A percentile compares a stretch with the other conserved stretches of the same genome.
Conservation (phyloP, 2,888 invertebrate genomes). For the Ormyrus pomaceus region DNA sequence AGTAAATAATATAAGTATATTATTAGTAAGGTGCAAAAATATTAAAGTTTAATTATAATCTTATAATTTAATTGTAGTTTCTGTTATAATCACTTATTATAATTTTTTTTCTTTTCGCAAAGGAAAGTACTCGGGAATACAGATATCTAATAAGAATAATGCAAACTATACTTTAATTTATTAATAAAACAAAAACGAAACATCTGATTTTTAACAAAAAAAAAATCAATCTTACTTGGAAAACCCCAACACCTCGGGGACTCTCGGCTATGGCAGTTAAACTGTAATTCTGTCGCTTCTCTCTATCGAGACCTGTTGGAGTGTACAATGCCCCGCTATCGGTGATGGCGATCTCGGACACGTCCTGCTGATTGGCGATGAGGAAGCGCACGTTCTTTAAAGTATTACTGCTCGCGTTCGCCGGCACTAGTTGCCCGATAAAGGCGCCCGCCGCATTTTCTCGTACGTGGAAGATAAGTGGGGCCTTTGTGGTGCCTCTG, state of each 20-base stretch:
- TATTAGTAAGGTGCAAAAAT: too few relatives aligned
- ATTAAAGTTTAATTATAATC: too few relatives aligned
- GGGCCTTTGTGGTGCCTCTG: conserved; percentile 83
- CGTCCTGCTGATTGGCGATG: conserved; percentile 90
- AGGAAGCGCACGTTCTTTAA: conserved; percentile 81
- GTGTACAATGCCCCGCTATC: conserved; percentile 88
- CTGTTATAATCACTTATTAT: too few relatives aligned
- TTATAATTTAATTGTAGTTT: too few relatives aligned
- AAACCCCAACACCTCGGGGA: conserved; percentile 83
- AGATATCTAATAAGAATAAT: too few relatives aligned
- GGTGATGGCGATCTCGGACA: conserved; percentile 87
- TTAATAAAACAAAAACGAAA: too few relatives aligned
- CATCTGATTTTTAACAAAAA: too few relatives aligned
- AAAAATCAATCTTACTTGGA: conserved; percentile 79
- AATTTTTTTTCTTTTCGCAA: too few relatives aligned
- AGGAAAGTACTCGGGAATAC: too few relatives aligned
- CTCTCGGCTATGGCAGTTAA: conserved; percentile 89
- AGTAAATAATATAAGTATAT: too few relatives aligned
- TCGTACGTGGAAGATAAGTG: conserved; percentile 85
- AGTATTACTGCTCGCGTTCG: conserved; percentile 73
- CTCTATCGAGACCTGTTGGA: conserved; percentile 86
- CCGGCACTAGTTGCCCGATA: conserved; percentile 84
- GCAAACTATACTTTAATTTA: too few relatives aligned
- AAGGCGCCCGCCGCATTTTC: conserved; percentile 86
- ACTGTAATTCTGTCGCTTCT: conserved; percentile 83